Conservation (phyloP, 2,113 vertebrate species). For the Thalassarche chlororhynchos region DNA sequence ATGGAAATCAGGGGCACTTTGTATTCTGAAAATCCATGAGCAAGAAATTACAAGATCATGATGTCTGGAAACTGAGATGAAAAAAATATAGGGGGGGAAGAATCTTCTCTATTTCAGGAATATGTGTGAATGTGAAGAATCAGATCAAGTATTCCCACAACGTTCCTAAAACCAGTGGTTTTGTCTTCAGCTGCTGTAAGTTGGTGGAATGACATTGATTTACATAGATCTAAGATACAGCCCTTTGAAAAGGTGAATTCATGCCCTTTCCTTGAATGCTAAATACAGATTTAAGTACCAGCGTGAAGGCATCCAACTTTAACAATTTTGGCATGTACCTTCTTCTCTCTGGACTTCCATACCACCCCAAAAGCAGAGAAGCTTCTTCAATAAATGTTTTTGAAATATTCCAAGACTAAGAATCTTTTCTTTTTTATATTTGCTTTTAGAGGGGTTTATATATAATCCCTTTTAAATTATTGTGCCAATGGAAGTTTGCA, state of each 20-base stretch:
- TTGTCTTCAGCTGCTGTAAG: background rate
- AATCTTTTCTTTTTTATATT: constrained; percentile 27
- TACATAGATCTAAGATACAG: background rate
- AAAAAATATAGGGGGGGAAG: background rate
- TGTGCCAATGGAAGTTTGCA: constrained; percentile 44
- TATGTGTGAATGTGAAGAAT: background rate
- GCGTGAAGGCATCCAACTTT: background rate
- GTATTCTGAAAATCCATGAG: background rate
- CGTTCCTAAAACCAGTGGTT: background rate
- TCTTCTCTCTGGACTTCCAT: background rate
- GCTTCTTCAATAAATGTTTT: background rate
- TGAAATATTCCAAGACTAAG: background rate
- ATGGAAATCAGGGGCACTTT: background rate
- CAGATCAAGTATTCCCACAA: background rate
- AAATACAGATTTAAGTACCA: background rate
- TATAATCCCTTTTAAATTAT: constrained; percentile 67
- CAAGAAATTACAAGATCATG: background rate
- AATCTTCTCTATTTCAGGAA: background rate
- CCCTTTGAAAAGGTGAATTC: background rate
- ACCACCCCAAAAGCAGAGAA: background rate
- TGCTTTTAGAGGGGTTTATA: constrained; percentile 43
- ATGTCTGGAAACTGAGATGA: background rate
- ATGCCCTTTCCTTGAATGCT: background rate
- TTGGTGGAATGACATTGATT: background rate
- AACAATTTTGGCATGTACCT: background rate